phyloP scores from a whole-genome alignment of 2,797 vertebrate species.

The Manis javanica region DNA sequence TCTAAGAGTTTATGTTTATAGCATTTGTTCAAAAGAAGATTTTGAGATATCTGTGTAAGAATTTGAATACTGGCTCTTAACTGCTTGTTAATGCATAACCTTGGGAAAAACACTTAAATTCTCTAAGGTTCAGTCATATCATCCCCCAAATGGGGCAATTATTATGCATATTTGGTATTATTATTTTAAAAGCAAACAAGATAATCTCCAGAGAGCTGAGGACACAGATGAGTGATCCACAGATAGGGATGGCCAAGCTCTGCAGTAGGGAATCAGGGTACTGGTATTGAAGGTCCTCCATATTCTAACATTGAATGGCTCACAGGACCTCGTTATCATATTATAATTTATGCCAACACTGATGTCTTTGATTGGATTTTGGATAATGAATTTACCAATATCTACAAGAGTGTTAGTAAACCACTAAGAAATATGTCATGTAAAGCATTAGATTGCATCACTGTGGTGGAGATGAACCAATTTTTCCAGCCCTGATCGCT shows the following conservation, averaged over 20 bases:
- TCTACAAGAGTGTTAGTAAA: not conserved
- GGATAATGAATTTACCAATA: not conserved
- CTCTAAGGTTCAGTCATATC: not conserved
- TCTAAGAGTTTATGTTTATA: not conserved
- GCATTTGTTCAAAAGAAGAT: not conserved
- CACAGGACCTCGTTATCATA: not conserved
- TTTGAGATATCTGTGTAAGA: not conserved
- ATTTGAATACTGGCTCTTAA: not conserved
- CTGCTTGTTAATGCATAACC: not conserved
- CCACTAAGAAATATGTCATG: not conserved
- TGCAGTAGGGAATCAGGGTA: not conserved
- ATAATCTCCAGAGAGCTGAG: no score
- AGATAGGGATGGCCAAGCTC: not conserved
- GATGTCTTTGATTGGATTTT: not conserved
- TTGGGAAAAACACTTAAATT: not conserved
- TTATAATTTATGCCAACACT: not conserved
- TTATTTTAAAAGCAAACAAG: conserved; percentile 27
- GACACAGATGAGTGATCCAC: not conserved
- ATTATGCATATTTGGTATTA: not conserved
- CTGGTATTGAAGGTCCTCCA: not conserved
- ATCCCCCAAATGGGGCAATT: not conserved
- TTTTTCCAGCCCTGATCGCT: not conserved
- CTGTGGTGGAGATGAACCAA: not conserved
- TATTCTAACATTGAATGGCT: not conserved
- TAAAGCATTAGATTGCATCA: no score